A percentile compares a stretch with the other conserved stretches of the same genome.
Evolutionary conservation across 2,888 invertebrate genomes (phyloP).

Genomic region (Drosophila rellima): DNA sequence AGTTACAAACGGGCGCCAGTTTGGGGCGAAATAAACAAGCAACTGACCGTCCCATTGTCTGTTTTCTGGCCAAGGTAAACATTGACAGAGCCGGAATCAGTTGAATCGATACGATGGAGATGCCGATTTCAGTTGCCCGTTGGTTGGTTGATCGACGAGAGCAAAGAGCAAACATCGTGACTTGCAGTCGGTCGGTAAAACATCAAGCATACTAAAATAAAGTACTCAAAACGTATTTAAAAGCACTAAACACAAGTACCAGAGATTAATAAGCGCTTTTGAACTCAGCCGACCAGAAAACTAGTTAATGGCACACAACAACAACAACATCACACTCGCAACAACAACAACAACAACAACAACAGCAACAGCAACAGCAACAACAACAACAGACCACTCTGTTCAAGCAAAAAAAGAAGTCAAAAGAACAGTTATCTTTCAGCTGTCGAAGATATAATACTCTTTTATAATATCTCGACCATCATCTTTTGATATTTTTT

Average conservation of each 20-base stretch:
- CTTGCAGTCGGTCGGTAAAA: conserved; percentile 77
- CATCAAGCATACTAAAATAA: conserved; percentile 82
- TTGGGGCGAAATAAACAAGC: conserved; percentile 16
- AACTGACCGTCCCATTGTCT: conserved; percentile 18
- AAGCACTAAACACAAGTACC: conserved; percentile 82
- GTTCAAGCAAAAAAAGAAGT: conserved; percentile 24
- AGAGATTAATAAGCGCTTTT: conserved; percentile 84
- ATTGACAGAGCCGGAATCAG: conserved; percentile 31
- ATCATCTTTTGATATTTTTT: not conserved
- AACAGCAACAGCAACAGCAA: conserved; percentile 41
- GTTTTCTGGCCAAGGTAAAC: conserved; percentile 21
- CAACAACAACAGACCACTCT: conserved; percentile 41
- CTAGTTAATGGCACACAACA: conserved; percentile 74
- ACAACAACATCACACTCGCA: conserved; percentile 34
- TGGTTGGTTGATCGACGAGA: conserved; percentile 37
- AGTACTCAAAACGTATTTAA: conserved; percentile 83
- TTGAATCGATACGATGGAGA: conserved; percentile 13
- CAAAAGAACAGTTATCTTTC: conserved; percentile 20
- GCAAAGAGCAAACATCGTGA: conserved; percentile 66
- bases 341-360: conserved; percentile 24
- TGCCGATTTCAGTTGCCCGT: conserved; percentile 28
- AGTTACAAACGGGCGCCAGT: conserved; percentile 64
- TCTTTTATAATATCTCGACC: conserved; percentile 1
- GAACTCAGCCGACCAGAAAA: conserved; percentile 84
- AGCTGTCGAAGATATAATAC: conserved; percentile 19